A percentile compares a stretch with the other conserved stretches of the same genome.
phyloP scores from a whole-genome alignment of 2,888 invertebrate genomes.

The Dryomyza anilis region DNA sequence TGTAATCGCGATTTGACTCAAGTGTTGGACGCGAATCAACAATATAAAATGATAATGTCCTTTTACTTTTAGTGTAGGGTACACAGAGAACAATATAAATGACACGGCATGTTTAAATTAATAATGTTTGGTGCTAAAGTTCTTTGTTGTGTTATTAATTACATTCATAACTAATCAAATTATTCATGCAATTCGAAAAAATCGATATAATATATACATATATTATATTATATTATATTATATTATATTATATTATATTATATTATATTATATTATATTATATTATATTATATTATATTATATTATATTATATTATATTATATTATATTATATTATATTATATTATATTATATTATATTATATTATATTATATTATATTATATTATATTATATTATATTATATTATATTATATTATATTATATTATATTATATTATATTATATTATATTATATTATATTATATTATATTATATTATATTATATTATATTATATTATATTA shows the following conservation, averaged over 20 bases:
- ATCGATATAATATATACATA: not conserved
- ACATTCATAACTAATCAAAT: too few species aligned
- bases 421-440: not conserved
- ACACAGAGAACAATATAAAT: too few species aligned
- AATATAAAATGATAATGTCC: too few species aligned
- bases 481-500: too few species aligned
- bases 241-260: conserved; percentile 8
- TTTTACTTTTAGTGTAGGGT: too few species aligned
- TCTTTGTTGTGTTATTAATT: too few species aligned
- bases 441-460: not conserved
- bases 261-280: conserved; percentile 8
- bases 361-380: conserved; percentile 8
- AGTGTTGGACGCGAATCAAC: too few species aligned
- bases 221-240: conserved; percentile 8
- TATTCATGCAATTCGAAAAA: too few species aligned
- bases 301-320: conserved; percentile 8
- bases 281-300: conserved; percentile 8
- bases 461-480: not conserved
- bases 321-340: not conserved
- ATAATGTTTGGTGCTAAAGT: too few species aligned
- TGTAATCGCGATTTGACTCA: too few species aligned
- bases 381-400: conserved; percentile 8
- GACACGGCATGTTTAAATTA: too few species aligned
- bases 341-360: too few species aligned
- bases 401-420: conserved; percentile 5